Conservation (phyloP, 2,113 vertebrate genomes). For the Oriolus oriolus region DNA sequence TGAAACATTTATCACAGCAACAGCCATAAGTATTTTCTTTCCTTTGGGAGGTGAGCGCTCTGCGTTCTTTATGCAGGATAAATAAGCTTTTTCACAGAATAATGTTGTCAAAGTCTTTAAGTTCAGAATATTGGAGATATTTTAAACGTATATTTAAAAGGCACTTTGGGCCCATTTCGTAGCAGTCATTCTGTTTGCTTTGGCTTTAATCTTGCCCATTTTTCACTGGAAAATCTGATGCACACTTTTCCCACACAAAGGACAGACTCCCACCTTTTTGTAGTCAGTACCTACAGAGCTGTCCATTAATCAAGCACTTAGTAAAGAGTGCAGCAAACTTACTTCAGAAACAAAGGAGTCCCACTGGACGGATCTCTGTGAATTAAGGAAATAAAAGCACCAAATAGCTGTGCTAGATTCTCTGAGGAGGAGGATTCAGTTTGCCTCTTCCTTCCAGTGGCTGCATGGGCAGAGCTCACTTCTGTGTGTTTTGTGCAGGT, state of each 20-base stretch:
- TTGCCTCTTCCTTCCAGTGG: background rate
- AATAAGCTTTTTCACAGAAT: slow-evolving; percentile 42
- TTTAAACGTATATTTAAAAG: slow-evolving; percentile 1
- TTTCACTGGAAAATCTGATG: background rate
- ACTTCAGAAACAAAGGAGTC: background rate
- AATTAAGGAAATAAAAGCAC: background rate
- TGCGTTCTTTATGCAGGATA: slow-evolving; percentile 15
- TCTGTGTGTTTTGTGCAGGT: background rate
- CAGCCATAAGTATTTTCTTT: background rate
- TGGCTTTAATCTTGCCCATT: background rate
- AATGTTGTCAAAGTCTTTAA: slow-evolving; percentile 40
- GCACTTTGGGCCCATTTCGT: background rate
- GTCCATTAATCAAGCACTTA: background rate
- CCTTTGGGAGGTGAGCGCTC: background rate
- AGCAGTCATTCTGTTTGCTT: background rate
- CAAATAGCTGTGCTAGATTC: background rate
- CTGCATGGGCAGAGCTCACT: background rate
- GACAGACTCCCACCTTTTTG: background rate
- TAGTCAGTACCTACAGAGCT: background rate
- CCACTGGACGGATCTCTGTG: background rate
- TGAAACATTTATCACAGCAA: slow-evolving; percentile 16
- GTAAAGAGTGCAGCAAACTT: background rate
- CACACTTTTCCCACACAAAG: background rate
- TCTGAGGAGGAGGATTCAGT: background rate
- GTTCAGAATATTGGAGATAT: slow-evolving; percentile 5